phyloP scores from a whole-genome alignment of 2,888 invertebrate genomes.

The Cryptus armator region DNA sequence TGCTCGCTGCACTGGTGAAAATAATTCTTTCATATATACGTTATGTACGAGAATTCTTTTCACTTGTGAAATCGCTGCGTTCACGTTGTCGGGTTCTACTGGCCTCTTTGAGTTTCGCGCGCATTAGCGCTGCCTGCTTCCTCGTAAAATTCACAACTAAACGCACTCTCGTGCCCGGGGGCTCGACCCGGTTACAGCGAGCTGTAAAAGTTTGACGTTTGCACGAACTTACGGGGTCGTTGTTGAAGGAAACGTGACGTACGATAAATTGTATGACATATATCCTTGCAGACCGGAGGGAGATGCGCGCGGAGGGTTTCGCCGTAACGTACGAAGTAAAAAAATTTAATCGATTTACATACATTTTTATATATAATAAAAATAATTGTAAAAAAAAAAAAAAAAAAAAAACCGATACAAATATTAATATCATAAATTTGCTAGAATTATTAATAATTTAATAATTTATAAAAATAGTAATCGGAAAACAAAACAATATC shows the following conservation, averaged over 20 bases:
- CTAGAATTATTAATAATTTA: no score
- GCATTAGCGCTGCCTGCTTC: background rate
- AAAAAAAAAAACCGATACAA: no score
- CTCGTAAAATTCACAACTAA: conserved; percentile 42
- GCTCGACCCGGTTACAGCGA: background rate
- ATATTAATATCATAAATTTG: no score
- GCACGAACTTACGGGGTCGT: conserved; percentile 23
- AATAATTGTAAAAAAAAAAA: background rate
- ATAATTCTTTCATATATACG: background rate
- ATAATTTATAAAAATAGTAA: no score
- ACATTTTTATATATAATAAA: background rate
- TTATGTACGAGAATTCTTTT: conserved; percentile 16
- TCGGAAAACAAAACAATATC: background rate
- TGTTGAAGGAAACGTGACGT: background rate
- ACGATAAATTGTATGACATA: no score
- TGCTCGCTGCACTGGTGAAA: background rate
- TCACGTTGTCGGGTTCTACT: conserved; percentile 9
- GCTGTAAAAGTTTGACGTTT: conserved; percentile 28
- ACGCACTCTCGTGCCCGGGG: background rate
- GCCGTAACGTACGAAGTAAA: no score
- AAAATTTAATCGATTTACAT: background rate
- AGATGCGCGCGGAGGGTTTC: no score
- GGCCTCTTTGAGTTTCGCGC: conserved; percentile 21
- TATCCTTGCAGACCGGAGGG: no score
- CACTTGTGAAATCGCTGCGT: conserved; percentile 14